phyloP scores from a whole-genome alignment of 2,888 invertebrate genomes.

The Drosophila neutralis region DNA sequence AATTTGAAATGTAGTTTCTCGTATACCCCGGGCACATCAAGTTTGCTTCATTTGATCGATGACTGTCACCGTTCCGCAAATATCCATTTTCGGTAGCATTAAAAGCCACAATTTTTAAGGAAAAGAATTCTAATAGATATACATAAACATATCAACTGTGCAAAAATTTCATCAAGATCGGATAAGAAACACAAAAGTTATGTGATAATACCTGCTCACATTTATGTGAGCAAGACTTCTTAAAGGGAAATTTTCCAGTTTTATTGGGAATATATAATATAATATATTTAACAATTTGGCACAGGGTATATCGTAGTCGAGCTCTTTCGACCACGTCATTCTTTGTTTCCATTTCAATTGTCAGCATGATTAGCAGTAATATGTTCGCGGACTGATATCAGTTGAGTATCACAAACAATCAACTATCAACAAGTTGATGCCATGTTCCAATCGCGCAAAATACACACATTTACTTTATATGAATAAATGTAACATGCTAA shows the following conservation, averaged over 20 bases:
- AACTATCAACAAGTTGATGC: constrained; percentile 30
- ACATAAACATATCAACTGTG: not conserved
- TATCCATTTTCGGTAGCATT: not conserved
- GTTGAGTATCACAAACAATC: constrained; percentile 40
- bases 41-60: not conserved
- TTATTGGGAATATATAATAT: not conserved
- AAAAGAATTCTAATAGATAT: not conserved
- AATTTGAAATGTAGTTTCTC: not conserved
- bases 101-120: not conserved
- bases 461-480: not conserved
- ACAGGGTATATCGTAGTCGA: not conserved
- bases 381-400: constrained; percentile 34
- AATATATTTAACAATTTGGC: not conserved
- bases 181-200: not conserved
- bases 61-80: not conserved
- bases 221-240: not conserved
- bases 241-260: not conserved
- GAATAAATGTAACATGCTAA: not conserved
- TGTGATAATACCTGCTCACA: not conserved
- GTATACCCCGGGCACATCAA: not conserved
- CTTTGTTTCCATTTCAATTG: constrained; percentile 25
- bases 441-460: not conserved
- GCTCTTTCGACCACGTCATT: not conserved
- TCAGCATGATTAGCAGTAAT: constrained; percentile 29
- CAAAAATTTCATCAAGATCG: not conserved